Evolutionary conservation across 2,113 vertebrate genomes (phyloP), one percentile per base, ranked within the genome.

Genomic region (Corydoras maculifer): DNA sequence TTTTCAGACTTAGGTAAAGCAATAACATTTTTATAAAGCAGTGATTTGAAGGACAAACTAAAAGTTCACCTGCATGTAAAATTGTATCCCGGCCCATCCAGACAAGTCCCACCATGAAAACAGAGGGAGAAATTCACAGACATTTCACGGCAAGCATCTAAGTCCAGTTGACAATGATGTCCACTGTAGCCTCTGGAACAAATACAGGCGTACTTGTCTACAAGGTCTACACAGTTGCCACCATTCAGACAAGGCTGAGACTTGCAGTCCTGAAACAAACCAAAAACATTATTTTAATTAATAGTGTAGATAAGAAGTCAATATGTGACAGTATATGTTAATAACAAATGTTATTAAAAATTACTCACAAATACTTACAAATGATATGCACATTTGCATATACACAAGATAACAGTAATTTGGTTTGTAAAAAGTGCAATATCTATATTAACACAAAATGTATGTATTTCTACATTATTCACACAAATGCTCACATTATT

Each of bases 1-100:
- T 30, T 54, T 66, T 3, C 50, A 66, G 64, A 66, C 12, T n/a
- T 25, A 12, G 29, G 49, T 4, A 53, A 53, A 54, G 64, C 49
- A 54, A 54, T 53, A 7, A 18, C 8, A n/a, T 12, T 72, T 58
- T n/a, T 53, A n/a, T 29, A 30, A 49, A 31, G 53, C 51, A 57
- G 61, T 29, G 8, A 43, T 35, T 62, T 48, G 5, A 63, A 63
- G 32, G 13, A 35, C 13, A 31, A 60, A 9, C 48, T 0, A 50
- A 25, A 43, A 10, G 18, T 82, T 82, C 43, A 92, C 89, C 87
- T 87, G 87, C 91, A 92, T 15, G 86, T 90, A 32, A 90, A 92
- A 77, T 86, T 85, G n/a, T 83, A 81, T 51, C 87, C 88, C 48
- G 86, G 77, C 0, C 87, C 88, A 62, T 90, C 88, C 9, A 83